These are phyloP conservation scores for Channallabes apus DNA, from an alignment of 2,797 vertebrate species.

Conservation along the genomic window DNA sequence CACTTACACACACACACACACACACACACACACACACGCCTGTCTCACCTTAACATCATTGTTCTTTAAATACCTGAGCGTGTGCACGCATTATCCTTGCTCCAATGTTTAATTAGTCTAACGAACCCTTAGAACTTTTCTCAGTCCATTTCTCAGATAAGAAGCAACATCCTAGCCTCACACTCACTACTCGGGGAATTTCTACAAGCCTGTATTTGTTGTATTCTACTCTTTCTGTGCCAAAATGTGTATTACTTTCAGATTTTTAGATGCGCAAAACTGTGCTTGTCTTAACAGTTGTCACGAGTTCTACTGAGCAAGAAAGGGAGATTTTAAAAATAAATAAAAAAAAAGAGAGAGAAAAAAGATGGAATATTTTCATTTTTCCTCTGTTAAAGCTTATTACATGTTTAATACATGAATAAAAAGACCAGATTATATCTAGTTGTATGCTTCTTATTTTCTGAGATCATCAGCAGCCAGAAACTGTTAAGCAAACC, in stretches of 20 bases:
- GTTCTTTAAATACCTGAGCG: neutral
- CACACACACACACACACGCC: constrained; percentile 36
- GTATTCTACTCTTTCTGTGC: constrained; percentile 68
- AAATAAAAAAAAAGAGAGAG: constrained; percentile 44
- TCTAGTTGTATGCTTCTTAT: constrained; percentile 39
- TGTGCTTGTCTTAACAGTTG: constrained; percentile 60
- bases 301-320: constrained; percentile 60
- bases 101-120: constrained; percentile 28
- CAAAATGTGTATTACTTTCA: constrained; percentile 70
- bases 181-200: constrained; percentile 70
- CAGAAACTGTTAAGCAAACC: constrained; percentile 98
- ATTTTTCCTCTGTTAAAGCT: constrained; percentile 50
- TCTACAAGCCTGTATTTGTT: constrained; percentile 48
- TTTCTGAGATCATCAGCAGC: constrained; percentile 98
- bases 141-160: constrained; percentile 44
- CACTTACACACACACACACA: too few species aligned
- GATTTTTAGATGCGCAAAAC: constrained; percentile 56
- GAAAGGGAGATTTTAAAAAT: constrained; percentile 46
- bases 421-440: constrained; percentile 48
- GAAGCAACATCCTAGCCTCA: constrained; percentile 56
- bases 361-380: constrained; percentile 50
- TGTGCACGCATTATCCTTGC: neutral
- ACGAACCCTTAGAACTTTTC: constrained; percentile 39
- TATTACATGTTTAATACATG: constrained; percentile 54
- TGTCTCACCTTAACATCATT: constrained; percentile 1